Evolutionary conservation across 2,888 invertebrate genomes (phyloP).

Genomic region (Biston betularia): DNA sequence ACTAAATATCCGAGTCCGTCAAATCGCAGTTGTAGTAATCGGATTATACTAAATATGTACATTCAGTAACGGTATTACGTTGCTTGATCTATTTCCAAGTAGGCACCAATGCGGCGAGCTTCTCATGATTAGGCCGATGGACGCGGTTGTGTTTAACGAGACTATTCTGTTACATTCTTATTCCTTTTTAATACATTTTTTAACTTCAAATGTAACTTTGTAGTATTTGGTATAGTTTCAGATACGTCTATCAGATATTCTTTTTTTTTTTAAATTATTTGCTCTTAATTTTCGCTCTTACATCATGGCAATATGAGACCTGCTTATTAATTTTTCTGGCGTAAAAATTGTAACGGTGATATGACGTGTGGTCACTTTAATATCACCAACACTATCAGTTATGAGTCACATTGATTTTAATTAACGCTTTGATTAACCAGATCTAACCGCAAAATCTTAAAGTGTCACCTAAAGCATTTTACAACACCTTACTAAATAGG

Average conservation of each 20-base stretch:
- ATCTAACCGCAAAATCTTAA: slow-evolving; percentile 46
- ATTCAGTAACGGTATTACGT: slow-evolving; percentile 31
- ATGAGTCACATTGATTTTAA: slow-evolving; percentile 39
- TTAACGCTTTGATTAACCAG: slow-evolving; percentile 38
- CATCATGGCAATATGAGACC: not conserved
- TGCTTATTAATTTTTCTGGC: not conserved
- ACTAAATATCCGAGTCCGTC: slow-evolving; percentile 72
- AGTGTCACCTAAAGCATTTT: slow-evolving; percentile 37
- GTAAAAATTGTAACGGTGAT: slow-evolving; percentile 9
- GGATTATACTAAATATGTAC: slow-evolving; percentile 78
- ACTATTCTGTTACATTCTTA: not conserved
- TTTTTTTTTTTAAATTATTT: too few species aligned
- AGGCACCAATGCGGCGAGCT: not conserved
- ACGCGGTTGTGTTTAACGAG: not conserved
- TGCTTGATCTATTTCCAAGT: slow-evolving; percentile 28
- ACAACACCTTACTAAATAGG: slow-evolving; percentile 45
- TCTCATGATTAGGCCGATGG: slow-evolving; percentile 5
- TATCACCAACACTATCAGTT: slow-evolving; percentile 36
- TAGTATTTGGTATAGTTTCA: too few species aligned
- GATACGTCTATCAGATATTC: too few species aligned
- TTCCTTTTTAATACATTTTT: too few species aligned
- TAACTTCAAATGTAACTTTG: not conserved
- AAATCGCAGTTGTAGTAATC: slow-evolving; percentile 70
- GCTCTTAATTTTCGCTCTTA: not conserved
- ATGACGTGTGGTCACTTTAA: slow-evolving; percentile 30